Evolutionary conservation across 2,888 invertebrate genomes (phyloP).

Genomic region (Prosapia bicincta): DNA sequence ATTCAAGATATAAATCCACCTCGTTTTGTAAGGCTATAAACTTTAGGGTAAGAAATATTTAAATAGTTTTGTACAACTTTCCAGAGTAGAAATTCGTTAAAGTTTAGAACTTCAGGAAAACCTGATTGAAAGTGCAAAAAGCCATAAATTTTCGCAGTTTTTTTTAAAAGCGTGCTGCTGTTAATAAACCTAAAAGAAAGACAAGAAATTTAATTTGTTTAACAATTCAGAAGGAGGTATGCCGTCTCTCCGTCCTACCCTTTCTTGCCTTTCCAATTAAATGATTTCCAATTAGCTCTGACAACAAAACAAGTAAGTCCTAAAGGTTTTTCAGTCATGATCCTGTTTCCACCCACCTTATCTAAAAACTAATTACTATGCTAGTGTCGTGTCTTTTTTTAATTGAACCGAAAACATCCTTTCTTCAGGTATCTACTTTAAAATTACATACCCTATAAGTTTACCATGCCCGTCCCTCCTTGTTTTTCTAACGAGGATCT

Average conservation of each 20-base stretch:
- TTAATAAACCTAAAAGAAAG: not conserved
- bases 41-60: no score
- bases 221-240: not conserved
- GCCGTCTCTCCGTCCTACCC: not conserved
- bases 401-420: not conserved
- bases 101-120: no score
- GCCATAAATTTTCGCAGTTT: no score
- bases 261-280: conserved; percentile 26
- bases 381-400: conserved; percentile 7
- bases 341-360: not conserved
- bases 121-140: no score
- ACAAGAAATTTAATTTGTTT: not conserved
- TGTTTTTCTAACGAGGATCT: conserved; percentile 6
- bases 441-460: not conserved
- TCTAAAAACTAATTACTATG: conserved; percentile 29
- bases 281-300: conserved; percentile 30
- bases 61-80: no score
- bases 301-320: conserved; percentile 23
- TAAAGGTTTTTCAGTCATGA: conserved; percentile 3
- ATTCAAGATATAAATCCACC: no score
- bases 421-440: conserved; percentile 7
- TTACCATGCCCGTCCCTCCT: not conserved
- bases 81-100: no score
- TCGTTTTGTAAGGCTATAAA: no score
- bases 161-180: not conserved